phyloP scores from a whole-genome alignment of 2,888 invertebrate species.

The Yponomeuta evonymella region DNA sequence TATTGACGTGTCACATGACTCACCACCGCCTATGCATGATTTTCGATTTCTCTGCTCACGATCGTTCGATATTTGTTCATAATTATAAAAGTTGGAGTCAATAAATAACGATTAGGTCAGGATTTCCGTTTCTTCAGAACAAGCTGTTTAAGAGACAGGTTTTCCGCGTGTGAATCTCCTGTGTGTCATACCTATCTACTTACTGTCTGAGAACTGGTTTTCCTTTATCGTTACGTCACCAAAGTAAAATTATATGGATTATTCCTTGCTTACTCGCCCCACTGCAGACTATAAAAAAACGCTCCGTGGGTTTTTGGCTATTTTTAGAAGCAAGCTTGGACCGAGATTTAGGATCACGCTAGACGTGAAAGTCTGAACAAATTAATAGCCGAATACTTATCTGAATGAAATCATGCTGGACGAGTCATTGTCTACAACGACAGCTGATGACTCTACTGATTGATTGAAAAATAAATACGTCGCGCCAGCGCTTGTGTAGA shows the following conservation, averaged over 20 bases:
- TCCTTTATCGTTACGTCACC: background rate
- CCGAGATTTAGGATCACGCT: background rate
- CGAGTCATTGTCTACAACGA: background rate
- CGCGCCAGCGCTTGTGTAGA: background rate
- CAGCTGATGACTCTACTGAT: background rate
- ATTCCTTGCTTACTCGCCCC: background rate
- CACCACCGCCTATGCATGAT: slow-evolving; percentile 20
- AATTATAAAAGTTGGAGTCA: background rate
- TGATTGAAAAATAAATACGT: background rate
- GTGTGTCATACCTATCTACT: background rate
- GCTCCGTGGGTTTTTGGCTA: background rate
- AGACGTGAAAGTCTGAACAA: background rate
- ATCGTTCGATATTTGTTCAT: background rate
- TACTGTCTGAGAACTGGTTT: background rate
- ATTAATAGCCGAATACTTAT: background rate
- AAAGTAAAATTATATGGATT: background rate
- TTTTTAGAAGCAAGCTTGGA: background rate
- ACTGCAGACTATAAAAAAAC: background rate
- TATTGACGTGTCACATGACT: slow-evolving; percentile 25
- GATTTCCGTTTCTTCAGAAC: background rate
- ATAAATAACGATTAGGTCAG: background rate
- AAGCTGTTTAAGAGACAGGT: background rate
- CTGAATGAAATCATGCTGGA: background rate
- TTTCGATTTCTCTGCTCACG: background rate
- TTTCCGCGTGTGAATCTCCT: background rate